Percentiles rank a stretch among this genome's conserved stretches.
Evolutionary conservation across 2,888 invertebrate genomes (phyloP).

Genomic region (Tachina grossa): DNA sequence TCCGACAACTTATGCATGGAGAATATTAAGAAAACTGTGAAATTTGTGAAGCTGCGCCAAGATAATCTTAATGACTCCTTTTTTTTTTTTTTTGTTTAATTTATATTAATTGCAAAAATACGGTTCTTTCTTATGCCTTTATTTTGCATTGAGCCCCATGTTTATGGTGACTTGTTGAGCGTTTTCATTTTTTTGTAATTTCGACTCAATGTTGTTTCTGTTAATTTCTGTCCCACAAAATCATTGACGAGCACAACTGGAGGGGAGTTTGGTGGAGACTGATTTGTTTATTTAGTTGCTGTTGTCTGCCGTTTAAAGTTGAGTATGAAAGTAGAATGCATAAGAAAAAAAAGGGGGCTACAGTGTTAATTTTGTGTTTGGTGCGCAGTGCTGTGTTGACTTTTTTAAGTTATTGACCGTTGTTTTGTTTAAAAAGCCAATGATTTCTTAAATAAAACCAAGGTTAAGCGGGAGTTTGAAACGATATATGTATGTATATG

Average conservation of each 20-base stretch:
- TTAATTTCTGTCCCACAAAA: constrained; percentile 14
- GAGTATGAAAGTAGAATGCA: neutral
- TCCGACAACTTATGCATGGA: constrained; percentile 24
- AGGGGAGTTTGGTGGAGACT: neutral
- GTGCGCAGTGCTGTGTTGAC: constrained; percentile 29
- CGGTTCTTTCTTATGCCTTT: constrained; percentile 2
- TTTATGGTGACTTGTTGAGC: constrained; percentile 57
- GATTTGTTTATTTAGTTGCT: constrained; percentile 57
- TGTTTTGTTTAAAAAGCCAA: constrained; percentile 63
- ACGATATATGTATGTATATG: constrained; percentile 34
- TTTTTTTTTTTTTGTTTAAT: constrained; percentile 32
- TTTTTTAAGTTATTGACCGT: constrained; percentile 58
- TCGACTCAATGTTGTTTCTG: constrained; percentile 36
- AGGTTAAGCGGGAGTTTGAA: constrained; percentile 66
- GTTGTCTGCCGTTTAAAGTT: neutral
- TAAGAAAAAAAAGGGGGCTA: neutral
- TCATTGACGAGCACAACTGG: constrained; percentile 3
- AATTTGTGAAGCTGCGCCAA: neutral
- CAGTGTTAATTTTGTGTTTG: constrained; percentile 10
- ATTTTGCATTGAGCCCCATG: constrained; percentile 19
- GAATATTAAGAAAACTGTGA: constrained; percentile 47
- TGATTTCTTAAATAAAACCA: constrained; percentile 60
- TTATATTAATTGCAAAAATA: constrained; percentile 48
- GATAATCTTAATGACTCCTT: constrained; percentile 42
- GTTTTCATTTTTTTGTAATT: neutral